Conservation (phyloP, 2,113 vertebrate species). For the Planiliza haematocheilus region DNA sequence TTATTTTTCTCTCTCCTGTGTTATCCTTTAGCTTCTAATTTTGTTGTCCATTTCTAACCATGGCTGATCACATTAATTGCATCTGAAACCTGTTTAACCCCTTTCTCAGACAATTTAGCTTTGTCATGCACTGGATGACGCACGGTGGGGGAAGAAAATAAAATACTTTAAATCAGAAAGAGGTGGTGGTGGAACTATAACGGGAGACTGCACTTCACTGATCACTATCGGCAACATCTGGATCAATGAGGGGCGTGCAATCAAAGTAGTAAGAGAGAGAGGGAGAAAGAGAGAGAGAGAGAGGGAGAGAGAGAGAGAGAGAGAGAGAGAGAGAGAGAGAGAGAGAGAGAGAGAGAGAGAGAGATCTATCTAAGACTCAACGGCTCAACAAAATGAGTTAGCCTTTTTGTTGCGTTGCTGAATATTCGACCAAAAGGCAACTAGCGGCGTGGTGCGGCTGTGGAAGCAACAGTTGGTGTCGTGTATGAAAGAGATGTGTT, state of each 20-base stretch:
- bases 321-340: neutral
- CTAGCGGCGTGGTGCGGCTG: conserved; percentile 6
- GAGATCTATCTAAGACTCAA: too few relatives aligned
- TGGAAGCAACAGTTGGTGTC: conserved; percentile 72
- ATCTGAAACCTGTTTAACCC: too few relatives aligned
- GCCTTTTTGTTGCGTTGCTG: neutral
- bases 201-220: conserved; percentile 1
- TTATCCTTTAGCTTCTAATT: neutral
- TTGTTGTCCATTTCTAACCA: neutral
- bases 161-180: neutral
- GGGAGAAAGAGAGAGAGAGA: neutral
- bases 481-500: neutral
- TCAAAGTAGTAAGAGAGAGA: neutral
- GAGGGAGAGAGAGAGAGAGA: neutral
- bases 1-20: neutral
- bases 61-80: too few relatives aligned
- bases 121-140: neutral
- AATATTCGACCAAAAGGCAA: neutral
- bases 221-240: neutral
- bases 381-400: neutral
- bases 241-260: neutral
- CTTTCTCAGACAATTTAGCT: neutral
- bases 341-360: neutral
- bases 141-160: neutral
- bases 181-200: neutral